Evolutionary conservation across 2,888 invertebrate genomes (phyloP).

Genomic region (Melanostoma scalare): DNA sequence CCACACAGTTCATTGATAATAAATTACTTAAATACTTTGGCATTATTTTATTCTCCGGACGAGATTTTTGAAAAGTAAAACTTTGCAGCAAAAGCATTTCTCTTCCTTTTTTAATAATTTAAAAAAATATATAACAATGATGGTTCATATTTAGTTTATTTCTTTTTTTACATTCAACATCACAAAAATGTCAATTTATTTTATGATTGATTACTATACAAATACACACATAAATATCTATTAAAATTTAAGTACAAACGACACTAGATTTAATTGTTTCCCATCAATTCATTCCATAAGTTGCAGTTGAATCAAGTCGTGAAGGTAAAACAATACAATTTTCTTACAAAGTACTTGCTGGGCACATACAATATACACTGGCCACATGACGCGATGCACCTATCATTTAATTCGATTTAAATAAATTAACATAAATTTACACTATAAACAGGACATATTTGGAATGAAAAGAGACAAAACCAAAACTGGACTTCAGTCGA

Average conservation of each 20-base stretch:
- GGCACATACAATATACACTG: too few species aligned
- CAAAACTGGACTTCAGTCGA: too few species aligned
- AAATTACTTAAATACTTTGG: conserved; percentile 66
- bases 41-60: conserved; percentile 42
- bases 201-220: conserved; percentile 55
- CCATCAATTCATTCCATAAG: conserved; percentile 62
- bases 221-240: conserved; percentile 21
- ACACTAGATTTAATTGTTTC: conserved; percentile 69
- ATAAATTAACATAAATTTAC: too few species aligned
- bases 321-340: not conserved
- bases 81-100: conserved; percentile 36
- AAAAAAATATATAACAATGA: conserved; percentile 23
- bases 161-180: conserved; percentile 52
- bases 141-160: conserved; percentile 14
- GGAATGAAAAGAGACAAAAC: too few species aligned
- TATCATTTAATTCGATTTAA: too few species aligned
- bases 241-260: conserved; percentile 61
- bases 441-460: too few species aligned
- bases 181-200: conserved; percentile 53
- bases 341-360: too few species aligned
- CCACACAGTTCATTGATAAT: conserved; percentile 42
- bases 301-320: conserved; percentile 23
- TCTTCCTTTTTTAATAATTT: conserved; percentile 21
- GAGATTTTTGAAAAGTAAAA: conserved; percentile 15
- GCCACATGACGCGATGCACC: too few species aligned